Percentiles rank a stretch among this genome's conserved stretches.
These are phyloP conservation scores for Neria commutata DNA, from an alignment of 2,888 invertebrate species.

Conservation along the genomic window DNA sequence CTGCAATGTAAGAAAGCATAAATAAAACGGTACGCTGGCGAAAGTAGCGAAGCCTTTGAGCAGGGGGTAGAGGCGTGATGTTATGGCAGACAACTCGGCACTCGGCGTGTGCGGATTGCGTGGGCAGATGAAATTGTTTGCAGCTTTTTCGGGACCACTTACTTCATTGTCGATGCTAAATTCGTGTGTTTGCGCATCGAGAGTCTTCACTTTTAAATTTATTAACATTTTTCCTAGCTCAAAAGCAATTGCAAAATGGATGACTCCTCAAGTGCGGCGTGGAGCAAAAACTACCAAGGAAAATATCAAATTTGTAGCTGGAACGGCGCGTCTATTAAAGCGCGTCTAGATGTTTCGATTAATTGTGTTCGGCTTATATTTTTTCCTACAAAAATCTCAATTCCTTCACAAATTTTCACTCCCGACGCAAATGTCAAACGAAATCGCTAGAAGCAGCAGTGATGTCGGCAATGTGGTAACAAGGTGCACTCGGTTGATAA, in stretches of 20 bases:
- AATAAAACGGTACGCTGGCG: too few relatives aligned
- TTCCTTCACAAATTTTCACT: constrained; percentile 18
- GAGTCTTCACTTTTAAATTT: constrained; percentile 85
- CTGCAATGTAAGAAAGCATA: constrained; percentile 64
- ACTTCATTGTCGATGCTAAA: constrained; percentile 86
- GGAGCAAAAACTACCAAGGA: neutral
- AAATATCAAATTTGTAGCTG: neutral
- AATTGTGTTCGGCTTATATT: neutral
- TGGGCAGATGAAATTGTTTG: neutral
- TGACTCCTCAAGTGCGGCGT: neutral
- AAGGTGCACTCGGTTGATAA: too few relatives aligned
- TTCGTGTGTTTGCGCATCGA: constrained; percentile 84
- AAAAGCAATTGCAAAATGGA: too few relatives aligned
- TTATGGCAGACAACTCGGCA: neutral
- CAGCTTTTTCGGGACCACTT: constrained; percentile 62
- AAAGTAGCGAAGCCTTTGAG: neutral
- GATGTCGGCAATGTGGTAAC: too few relatives aligned
- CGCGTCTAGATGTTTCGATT: neutral
- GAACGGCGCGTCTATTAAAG: neutral
- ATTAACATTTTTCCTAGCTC: constrained; percentile 67
- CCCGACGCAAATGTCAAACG: constrained; percentile 16
- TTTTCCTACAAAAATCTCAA: neutral
- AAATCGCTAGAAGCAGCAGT: neutral
- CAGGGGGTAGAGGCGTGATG: neutral
- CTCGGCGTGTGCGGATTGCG: neutral